These are phyloP conservation scores for Cassiopea xamachana DNA, from an alignment of 30 jellyfish, hydroid and myxozoan species.

Conservation along the genomic window DNA sequence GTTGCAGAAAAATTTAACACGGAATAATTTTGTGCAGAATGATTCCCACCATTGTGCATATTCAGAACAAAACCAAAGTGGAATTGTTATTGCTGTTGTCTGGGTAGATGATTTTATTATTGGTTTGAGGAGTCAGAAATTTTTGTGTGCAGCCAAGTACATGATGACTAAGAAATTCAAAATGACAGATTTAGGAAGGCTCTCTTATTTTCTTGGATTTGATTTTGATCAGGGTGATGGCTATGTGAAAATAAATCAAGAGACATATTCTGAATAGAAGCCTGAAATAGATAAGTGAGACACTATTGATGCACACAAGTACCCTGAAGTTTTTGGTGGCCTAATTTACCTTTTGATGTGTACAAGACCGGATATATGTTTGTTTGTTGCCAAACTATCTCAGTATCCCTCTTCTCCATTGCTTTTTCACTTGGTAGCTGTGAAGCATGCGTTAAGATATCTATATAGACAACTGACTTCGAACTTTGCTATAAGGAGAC, in stretches of 20 bases:
- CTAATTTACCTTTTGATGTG: conserved; percentile 38
- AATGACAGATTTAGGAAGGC: conserved; percentile 49
- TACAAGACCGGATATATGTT: conserved; percentile 60
- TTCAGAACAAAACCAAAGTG: background rate
- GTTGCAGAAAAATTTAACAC: background rate
- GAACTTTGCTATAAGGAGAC: background rate
- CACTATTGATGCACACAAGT: conserved; percentile 15
- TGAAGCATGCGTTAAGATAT: conserved; percentile 56
- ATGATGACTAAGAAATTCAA: conserved; percentile 18
- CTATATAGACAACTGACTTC: conserved; percentile 40
- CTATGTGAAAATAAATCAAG: conserved; percentile 5
- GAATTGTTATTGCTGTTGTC: conserved; percentile 10
- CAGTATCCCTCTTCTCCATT: conserved; percentile 33
- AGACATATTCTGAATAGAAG: conserved; percentile 30
- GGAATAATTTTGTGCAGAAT: conserved; percentile 11
- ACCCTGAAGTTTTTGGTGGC: conserved; percentile 47
- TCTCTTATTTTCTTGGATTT: conserved; percentile 40
- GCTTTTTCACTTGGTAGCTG: conserved; percentile 28
- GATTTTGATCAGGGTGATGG: background rate
- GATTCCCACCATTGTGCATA: conserved; percentile 40
- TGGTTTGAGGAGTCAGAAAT: background rate
- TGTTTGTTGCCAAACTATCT: conserved; percentile 13
- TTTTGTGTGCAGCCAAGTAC: background rate
- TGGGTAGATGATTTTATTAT: conserved; percentile 51
- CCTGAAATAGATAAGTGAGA: background rate